Evolutionary conservation across 2,888 invertebrate genomes (phyloP).

Genomic region (Drosophila meridiana): DNA sequence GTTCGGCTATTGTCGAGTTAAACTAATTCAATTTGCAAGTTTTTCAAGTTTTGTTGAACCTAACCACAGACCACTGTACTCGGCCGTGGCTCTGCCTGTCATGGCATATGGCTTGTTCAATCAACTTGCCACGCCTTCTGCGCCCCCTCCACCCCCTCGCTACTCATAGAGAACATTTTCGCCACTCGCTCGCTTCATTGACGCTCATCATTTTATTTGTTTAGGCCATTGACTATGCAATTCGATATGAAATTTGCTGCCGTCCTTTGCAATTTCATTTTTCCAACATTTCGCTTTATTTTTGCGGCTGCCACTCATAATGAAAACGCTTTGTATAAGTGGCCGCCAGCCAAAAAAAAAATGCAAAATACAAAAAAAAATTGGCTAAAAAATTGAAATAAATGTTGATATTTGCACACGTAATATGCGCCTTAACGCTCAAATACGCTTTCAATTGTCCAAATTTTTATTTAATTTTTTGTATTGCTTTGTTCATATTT

Average conservation of each 20-base stretch:
- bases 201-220: constrained; percentile 80
- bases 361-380: constrained; percentile 44
- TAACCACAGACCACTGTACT: constrained; percentile 47
- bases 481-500: constrained; percentile 1
- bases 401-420: constrained; percentile 76
- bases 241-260: constrained; percentile 72
- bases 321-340: constrained; percentile 78
- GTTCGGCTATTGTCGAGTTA: background rate
- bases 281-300: constrained; percentile 24
- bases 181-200: constrained; percentile 78
- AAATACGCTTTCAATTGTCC: constrained; percentile 81
- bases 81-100: constrained; percentile 16
- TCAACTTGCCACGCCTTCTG: constrained; percentile 15
- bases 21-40: constrained; percentile 6
- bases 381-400: constrained; percentile 71
- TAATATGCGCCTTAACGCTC: constrained; percentile 81
- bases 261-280: constrained; percentile 51
- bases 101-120: constrained; percentile 20
- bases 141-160: background rate
- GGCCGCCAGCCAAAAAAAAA: constrained; percentile 47
- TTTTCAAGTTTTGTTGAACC: constrained; percentile 1
- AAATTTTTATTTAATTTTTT: constrained; percentile 58
- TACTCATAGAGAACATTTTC: constrained; percentile 54
- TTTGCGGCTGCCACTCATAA: constrained; percentile 67
- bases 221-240: constrained; percentile 74